phyloP scores from a whole-genome alignment of 30 jellyfish, hydroid and myxozoan genomes.

The Aurelia sp. region DNA sequence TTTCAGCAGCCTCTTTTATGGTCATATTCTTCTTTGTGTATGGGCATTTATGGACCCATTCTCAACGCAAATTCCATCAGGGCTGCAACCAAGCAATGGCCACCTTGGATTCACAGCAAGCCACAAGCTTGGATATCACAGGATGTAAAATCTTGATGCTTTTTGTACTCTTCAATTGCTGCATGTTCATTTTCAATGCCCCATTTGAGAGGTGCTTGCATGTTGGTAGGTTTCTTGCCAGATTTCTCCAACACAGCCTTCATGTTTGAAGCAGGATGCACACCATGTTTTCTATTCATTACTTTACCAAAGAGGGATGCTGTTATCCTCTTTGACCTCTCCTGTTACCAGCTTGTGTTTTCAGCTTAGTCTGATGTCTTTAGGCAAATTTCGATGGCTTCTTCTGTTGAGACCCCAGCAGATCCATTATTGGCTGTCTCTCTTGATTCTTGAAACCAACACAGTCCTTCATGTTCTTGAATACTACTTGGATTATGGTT shows the following conservation, averaged over 20 bases:
- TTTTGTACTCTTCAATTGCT: not conserved
- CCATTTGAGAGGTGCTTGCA: slow-evolving; percentile 49
- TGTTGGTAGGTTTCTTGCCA: slow-evolving; percentile 18
- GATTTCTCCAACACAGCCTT: slow-evolving; percentile 1
- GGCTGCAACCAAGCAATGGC: slow-evolving; percentile 53
- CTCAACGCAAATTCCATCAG: slow-evolving; percentile 5
- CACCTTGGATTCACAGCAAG: slow-evolving; percentile 25
- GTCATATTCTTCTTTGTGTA: slow-evolving; percentile 21
- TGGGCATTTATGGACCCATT: slow-evolving; percentile 5
- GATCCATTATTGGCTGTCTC: not conserved
- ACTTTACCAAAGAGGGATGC: slow-evolving; percentile 58
- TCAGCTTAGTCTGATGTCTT: not conserved
- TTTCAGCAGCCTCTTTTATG: slow-evolving; percentile 16
- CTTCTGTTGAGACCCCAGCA: slow-evolving; percentile 29
- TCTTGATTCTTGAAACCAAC: not conserved
- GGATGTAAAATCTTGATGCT: not conserved
- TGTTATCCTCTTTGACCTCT: slow-evolving; percentile 46
- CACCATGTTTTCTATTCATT: slow-evolving; percentile 38
- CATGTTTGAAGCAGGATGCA: slow-evolving; percentile 37
- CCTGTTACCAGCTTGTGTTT: slow-evolving; percentile 29
- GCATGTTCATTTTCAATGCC: slow-evolving; percentile 22
- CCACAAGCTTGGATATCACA: slow-evolving; percentile 11
- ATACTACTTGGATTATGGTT: not conserved
- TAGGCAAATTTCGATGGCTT: slow-evolving; percentile 12
- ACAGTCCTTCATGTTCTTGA: slow-evolving; percentile 9